A percentile compares a stretch with the other conserved stretches of the same genome.
Evolutionary conservation across 37 sponge, comb jelly and placozoan genomes (phyloP).

Genomic region (Bolinopsis microptera): DNA sequence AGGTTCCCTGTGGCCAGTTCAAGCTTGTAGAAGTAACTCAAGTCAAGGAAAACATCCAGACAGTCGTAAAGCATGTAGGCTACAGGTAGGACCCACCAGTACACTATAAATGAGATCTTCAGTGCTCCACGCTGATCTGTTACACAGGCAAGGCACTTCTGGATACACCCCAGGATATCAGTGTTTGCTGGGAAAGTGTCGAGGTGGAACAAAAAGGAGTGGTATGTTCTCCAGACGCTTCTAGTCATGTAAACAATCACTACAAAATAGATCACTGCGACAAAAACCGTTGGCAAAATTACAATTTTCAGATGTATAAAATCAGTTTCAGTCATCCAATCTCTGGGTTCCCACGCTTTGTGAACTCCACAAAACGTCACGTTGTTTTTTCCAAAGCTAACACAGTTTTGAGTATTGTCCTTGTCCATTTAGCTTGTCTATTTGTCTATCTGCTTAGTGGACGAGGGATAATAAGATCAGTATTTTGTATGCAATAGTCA

Average conservation of each 20-base stretch:
- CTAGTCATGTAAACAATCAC: background rate
- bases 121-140: background rate
- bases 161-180: background rate
- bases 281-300: too few relatives aligned
- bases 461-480: too few relatives aligned
- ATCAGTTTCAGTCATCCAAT: background rate
- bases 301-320: too few relatives aligned
- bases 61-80: constrained; percentile 14
- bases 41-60: background rate
- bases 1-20: background rate
- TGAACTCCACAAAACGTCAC: background rate
- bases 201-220: background rate
- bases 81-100: background rate
- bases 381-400: constrained; percentile 3
- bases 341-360: background rate
- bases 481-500: too few relatives aligned
- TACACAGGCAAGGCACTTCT: background rate
- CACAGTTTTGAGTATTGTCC: too few relatives aligned
- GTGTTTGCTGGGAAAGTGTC: background rate
- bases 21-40: background rate
- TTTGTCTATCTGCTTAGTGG: too few relatives aligned
- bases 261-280: background rate
- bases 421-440: too few relatives aligned
- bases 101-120: background rate
- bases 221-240: background rate